phyloP scores from a whole-genome alignment of 2,113 vertebrate species.

The Meleagris gallopavo region DNA sequence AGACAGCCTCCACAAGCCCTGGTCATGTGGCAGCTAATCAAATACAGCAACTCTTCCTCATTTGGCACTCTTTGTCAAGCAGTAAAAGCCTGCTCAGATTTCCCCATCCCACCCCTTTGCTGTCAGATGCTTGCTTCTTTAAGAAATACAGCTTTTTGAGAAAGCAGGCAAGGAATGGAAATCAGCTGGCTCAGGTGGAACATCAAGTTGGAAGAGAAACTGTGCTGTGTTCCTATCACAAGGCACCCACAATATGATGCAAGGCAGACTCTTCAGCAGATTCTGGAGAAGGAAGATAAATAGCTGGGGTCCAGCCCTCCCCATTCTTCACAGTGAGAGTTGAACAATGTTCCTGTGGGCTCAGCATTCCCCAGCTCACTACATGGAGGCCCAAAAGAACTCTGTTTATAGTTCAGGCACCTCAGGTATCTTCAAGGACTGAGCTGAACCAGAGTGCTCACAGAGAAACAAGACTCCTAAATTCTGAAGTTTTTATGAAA shows the following conservation, averaged over 20 bases:
- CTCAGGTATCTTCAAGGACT: not conserved
- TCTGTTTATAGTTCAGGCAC: not conserved
- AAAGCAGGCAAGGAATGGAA: not conserved
- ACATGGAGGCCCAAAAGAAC: not conserved
- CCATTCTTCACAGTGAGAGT: not conserved
- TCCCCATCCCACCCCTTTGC: conserved; percentile 8
- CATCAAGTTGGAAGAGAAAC: not conserved
- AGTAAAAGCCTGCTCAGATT: not conserved
- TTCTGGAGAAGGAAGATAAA: not conserved
- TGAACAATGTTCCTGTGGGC: not conserved
- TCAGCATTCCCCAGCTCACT: not conserved
- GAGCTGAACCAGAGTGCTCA: not conserved
- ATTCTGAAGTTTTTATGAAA: not conserved
- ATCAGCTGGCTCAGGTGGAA: not conserved
- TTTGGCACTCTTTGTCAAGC: accelerated
- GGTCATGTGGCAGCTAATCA: not conserved
- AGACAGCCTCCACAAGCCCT: not conserved
- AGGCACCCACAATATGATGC: not conserved
- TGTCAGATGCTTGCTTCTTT: not conserved
- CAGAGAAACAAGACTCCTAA: not conserved
- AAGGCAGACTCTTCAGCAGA: accelerated
- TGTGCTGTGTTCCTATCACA: not conserved
- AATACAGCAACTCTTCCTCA: not conserved
- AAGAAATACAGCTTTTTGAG: not conserved
- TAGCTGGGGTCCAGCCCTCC: not conserved